Base-by-base conservation (phyloP, 2,797 vertebrate genomes). In the Cryptoprocta ferox region DNA sequence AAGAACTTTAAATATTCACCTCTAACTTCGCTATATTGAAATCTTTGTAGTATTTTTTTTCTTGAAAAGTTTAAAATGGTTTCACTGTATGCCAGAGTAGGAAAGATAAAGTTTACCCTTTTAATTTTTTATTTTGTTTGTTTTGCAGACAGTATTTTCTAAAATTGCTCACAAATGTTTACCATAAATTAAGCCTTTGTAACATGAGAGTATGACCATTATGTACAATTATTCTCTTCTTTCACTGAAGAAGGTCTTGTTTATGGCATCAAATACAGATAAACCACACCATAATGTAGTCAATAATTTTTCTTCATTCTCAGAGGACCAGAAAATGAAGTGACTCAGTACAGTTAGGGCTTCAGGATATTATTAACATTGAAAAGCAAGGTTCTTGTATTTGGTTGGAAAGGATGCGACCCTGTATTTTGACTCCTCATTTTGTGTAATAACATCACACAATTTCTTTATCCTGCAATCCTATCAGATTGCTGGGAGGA, bases 171-270 rank as follows among this genome's bases (percentile, higher is more conserved):
- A 53, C 39, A 73, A 93, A 71, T 76, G 95, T 92, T 96, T 88
- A 90, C 88, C 96, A 90, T 81, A 95, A 97, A 97, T 95, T 95
- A 95, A 73, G 37, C 65, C 94, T 84, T 94, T 88, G 61, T 53
- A 95, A 87, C 81, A 78, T n/a, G 79, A 93, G 48, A 48, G 26
- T 92, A 70, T 30, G 85, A 53, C 35, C 42, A 87, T 94, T 88
- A 79, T 88, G 89, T 19, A 75, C 24, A 79, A 90, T 97, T 94
- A 94, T 71, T 89, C 39, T 65, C 86, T 83, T 80, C 61, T 32
- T 79, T 84, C 73, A 19, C 81, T 73, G 45, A 37, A 78, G 66
- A 71, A 89, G 93, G 95, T 90, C 63, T 76, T 95, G 42, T 90
- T 97, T 96, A 91, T 80, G 66, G 32, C 37, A 75, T 53, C 24